Conservation (phyloP, 2,797 vertebrate species). For the Orientallactaga sibirica region DNA sequence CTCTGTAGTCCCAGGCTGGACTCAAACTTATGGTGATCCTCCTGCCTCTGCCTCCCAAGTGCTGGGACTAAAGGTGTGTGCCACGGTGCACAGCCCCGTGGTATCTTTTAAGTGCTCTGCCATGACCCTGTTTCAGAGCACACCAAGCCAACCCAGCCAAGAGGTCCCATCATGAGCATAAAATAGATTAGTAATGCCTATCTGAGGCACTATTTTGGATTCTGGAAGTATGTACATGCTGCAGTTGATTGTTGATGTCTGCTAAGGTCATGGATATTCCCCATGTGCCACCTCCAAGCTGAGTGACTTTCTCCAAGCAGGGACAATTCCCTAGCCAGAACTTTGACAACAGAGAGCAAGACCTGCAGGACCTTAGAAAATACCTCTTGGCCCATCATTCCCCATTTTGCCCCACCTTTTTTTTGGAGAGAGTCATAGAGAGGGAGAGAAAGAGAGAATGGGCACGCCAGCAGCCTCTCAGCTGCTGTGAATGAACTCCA, state of each 20-base stretch:
- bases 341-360: background rate
- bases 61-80: too few relatives aligned
- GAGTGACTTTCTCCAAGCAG: background rate
- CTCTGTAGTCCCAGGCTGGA: too few relatives aligned
- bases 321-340: background rate
- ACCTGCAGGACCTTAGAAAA: background rate
- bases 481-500: too few relatives aligned
- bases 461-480: too few relatives aligned
- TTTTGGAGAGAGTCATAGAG: too few relatives aligned
- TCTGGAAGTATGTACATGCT: rapidly evolving
- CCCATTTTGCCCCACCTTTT: background rate
- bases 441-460: too few relatives aligned
- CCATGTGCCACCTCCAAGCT: background rate
- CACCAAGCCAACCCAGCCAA: background rate
- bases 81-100: too few relatives aligned
- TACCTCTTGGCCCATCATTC: rapidly evolving
- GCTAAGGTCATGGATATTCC: background rate
- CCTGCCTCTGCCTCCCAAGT: too few relatives aligned
- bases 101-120: background rate
- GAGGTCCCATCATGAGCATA: background rate
- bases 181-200: background rate
- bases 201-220: background rate
- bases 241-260: background rate
- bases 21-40: too few relatives aligned
- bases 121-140: background rate